These are phyloP conservation scores for Sinocyclocheilus rhinocerous DNA, from an alignment of 2,113 vertebrate species.

Conservation along the genomic window DNA sequence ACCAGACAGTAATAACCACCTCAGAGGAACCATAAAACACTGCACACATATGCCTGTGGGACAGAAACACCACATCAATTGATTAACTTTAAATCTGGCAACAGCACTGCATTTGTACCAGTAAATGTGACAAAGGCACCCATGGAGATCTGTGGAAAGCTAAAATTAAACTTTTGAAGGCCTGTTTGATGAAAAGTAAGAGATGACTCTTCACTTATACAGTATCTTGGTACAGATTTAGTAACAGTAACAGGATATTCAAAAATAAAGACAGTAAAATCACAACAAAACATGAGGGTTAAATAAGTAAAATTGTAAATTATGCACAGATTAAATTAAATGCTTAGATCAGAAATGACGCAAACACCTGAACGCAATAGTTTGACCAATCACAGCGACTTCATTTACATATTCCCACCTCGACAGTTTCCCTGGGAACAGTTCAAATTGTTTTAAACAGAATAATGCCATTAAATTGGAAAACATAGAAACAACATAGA, in stretches of 20 bases:
- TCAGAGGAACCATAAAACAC: neutral
- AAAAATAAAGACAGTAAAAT: neutral
- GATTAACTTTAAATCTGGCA: neutral
- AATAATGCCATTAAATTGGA: neutral
- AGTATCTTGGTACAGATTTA: neutral
- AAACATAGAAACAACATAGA: neutral
- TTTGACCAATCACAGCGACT: slow-evolving; percentile 32
- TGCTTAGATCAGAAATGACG: neutral
- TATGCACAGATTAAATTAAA: neutral
- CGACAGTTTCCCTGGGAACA: neutral
- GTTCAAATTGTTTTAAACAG: neutral
- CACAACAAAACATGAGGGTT: neutral
- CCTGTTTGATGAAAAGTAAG: neutral
- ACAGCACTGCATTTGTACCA: neutral
- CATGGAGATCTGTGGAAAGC: neutral
- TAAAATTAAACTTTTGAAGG: neutral
- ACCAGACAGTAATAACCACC: neutral
- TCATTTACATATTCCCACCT: slow-evolving; percentile 43
- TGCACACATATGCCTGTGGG: neutral
- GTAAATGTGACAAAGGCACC: neutral
- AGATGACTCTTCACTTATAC: neutral
- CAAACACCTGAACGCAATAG: neutral
- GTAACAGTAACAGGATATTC: neutral
- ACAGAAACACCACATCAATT: neutral
- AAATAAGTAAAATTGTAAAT: neutral